A percentile compares a stretch with the other conserved stretches of the same genome.
Evolutionary conservation across 1,140 invertebrate species (phyloP).

Genomic region (Radopholus similis): DNA sequence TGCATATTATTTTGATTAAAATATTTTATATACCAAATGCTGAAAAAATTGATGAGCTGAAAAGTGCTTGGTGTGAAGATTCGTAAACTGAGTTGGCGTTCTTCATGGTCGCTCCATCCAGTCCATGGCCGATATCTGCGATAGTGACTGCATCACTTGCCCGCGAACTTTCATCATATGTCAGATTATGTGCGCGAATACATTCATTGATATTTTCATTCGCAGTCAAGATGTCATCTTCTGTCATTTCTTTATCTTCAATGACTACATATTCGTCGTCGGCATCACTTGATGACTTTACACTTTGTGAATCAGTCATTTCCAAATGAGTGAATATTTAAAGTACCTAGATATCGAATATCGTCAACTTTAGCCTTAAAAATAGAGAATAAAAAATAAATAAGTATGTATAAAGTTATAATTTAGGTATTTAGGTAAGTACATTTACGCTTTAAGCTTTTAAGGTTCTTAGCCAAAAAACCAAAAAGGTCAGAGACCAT

Average conservation of each 20-base stretch:
- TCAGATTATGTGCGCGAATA: not conserved
- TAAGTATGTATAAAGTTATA: too few relatives aligned
- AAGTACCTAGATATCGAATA: too few relatives aligned
- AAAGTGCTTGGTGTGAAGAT: not conserved
- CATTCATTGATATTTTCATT: not conserved
- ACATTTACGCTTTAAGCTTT: too few relatives aligned
- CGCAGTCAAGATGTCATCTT: not conserved
- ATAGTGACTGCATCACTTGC: too few relatives aligned
- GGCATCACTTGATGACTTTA: too few relatives aligned
- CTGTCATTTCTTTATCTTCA: not conserved
- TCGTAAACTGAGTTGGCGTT: not conserved
- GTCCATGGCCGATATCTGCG: not conserved
- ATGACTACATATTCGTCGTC: not conserved
- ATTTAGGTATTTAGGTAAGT: too few relatives aligned
- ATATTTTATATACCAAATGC: not conserved
- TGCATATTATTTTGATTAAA: not conserved
- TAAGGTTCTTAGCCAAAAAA: too few relatives aligned
- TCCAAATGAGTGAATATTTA: too few relatives aligned
- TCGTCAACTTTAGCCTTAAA: too few relatives aligned
- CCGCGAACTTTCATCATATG: not conserved
- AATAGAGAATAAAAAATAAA: too few relatives aligned
- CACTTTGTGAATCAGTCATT: too few relatives aligned
- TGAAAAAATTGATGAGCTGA: not conserved
- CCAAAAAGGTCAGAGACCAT: too few relatives aligned
- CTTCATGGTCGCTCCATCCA: not conserved